Evolutionary conservation across 2,888 invertebrate species (phyloP).

Genomic region (Teinopalpus imperialis): DNA sequence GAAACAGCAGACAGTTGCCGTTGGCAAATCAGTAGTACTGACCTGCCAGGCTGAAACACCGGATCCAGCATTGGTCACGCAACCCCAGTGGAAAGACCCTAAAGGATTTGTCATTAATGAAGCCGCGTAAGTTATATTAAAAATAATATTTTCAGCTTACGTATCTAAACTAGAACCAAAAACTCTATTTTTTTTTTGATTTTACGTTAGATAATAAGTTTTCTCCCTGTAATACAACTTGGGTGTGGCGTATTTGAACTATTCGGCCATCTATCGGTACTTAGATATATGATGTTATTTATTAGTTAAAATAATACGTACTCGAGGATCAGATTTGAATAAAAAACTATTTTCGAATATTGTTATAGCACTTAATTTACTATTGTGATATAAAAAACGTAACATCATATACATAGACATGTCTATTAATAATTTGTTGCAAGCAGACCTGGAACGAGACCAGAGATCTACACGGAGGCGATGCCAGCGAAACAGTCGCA

Average conservation of each 20-base stretch:
- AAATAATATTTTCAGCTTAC: too few species aligned
- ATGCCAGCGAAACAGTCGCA: slow-evolving; percentile 84
- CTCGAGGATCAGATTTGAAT: too few species aligned
- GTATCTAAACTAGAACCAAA: not conserved
- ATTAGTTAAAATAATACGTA: too few species aligned
- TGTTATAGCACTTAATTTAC: too few species aligned
- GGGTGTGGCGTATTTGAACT: too few species aligned
- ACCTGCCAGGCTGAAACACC: slow-evolving; percentile 89
- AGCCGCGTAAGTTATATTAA: slow-evolving; percentile 81
- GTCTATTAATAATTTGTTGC: too few species aligned
- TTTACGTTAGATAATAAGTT: not conserved
- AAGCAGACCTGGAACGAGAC: slow-evolving; percentile 58
- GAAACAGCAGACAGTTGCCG: slow-evolving; percentile 86
- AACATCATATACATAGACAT: too few species aligned
- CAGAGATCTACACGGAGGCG: slow-evolving; percentile 86
- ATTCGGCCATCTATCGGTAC: too few species aligned
- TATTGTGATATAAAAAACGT: too few species aligned
- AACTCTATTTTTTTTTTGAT: not conserved
- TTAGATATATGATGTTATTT: too few species aligned
- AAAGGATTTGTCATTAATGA: slow-evolving; percentile 85
- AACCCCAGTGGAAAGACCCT: slow-evolving; percentile 91
- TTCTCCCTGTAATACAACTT: too few species aligned
- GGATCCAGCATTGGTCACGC: slow-evolving; percentile 85
- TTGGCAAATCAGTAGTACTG: slow-evolving; percentile 88
- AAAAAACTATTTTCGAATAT: too few species aligned